Conservation (phyloP, 2,888 invertebrate species). For the Dinocampus coccinellae region DNA sequence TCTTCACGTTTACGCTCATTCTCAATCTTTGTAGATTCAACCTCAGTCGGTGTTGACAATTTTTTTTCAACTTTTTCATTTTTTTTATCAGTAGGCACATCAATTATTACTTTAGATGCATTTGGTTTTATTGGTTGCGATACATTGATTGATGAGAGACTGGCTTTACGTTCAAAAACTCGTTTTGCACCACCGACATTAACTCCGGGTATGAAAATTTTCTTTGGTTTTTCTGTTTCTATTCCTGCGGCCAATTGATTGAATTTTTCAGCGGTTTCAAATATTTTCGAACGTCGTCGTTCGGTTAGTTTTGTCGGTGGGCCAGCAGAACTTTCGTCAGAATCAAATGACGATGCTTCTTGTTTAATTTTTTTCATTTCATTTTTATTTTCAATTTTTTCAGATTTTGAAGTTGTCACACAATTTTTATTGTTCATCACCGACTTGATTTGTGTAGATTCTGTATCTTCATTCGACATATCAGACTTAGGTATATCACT, state of each 20-base stretch:
- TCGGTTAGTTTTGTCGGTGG: conserved; percentile 71
- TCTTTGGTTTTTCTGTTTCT: conserved; percentile 78
- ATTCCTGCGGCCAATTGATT: conserved; percentile 69
- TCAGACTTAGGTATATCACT: conserved; percentile 43
- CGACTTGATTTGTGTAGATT: conserved; percentile 24
- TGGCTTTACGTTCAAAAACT: conserved; percentile 86
- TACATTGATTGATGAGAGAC: conserved; percentile 70
- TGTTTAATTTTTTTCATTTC: conserved; percentile 53
- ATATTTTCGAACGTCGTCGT: conserved; percentile 77
- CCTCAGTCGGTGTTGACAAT: conserved; percentile 22
- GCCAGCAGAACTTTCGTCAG: conserved; percentile 54
- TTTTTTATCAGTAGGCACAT: conserved; percentile 60
- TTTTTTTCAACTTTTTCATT: conserved; percentile 58
- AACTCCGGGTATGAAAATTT: conserved; percentile 83
- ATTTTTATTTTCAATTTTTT: conserved; percentile 45
- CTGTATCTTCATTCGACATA: conserved; percentile 32
- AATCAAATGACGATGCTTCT: conserved; percentile 57
- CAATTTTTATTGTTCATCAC: conserved; percentile 42
- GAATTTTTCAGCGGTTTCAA: conserved; percentile 80
- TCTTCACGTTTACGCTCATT: conserved; percentile 55
- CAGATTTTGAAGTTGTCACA: conserved; percentile 40
- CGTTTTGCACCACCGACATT: conserved; percentile 90
- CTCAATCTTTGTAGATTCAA: conserved; percentile 41
- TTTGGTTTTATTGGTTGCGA: conserved; percentile 61
- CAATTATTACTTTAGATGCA: conserved; percentile 62